These are phyloP conservation scores for Coelinius sp. DNA, from an alignment of 2,888 invertebrate species.

Conservation along the genomic window DNA sequence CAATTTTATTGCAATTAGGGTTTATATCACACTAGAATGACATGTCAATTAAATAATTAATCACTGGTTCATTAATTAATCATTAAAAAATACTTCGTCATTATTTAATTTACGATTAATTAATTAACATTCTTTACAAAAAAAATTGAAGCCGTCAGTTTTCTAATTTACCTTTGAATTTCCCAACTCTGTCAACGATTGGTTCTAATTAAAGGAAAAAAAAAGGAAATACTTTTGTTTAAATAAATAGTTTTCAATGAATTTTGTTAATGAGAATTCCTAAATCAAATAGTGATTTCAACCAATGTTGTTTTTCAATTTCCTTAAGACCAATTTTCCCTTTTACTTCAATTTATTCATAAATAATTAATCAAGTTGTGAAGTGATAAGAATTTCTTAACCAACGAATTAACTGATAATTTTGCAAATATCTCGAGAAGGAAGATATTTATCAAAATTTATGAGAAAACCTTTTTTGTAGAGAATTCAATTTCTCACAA, in stretches of 20 bases:
- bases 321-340: neutral
- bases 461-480: too few relatives aligned
- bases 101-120: neutral
- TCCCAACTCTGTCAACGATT: conserved; percentile 5
- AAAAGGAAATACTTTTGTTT: too few relatives aligned
- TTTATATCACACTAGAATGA: neutral
- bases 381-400: neutral
- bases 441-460: too few relatives aligned
- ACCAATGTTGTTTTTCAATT: neutral
- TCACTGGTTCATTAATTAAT: conserved; percentile 1
- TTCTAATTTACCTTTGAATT: neutral
- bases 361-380: neutral
- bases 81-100: conserved; percentile 11
- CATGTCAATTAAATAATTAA: neutral
- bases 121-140: neutral
- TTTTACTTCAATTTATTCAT: neutral
- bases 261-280: too few relatives aligned
- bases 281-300: too few relatives aligned
- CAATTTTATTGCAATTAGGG: neutral
- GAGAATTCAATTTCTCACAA: too few relatives aligned
- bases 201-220: neutral
- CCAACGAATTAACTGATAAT: neutral
- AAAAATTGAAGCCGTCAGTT: neutral
- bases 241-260: neutral
- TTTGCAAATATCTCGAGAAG: too few relatives aligned